These are phyloP conservation scores for Ceyx erithaca DNA, from an alignment of 2,797 vertebrate species.

Conservation along the genomic window DNA sequence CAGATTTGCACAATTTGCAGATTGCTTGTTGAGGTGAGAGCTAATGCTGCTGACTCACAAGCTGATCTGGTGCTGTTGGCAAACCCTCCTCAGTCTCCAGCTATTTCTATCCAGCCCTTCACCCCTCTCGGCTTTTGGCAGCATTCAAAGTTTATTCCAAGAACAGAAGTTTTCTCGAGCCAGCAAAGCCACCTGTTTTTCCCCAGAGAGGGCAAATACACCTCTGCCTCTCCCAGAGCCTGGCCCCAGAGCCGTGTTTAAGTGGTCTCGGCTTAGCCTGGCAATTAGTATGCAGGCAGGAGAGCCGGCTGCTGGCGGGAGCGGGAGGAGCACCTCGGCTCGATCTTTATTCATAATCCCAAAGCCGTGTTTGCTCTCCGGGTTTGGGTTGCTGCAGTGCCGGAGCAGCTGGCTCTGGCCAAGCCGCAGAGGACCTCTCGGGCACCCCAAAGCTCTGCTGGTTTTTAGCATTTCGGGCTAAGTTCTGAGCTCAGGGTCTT, in stretches of 20 bases:
- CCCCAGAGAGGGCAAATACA: fast-evolving
- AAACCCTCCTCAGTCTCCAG: conserved; percentile 16
- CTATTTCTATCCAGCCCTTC: conserved; percentile 37
- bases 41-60: conserved; percentile 68
- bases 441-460: neutral
- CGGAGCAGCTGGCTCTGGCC: neutral
- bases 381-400: neutral
- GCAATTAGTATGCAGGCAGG: conserved; percentile 18
- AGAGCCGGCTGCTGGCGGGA: neutral
- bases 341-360: neutral
- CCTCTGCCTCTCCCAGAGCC: neutral
- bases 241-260: neutral
- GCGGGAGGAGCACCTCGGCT: neutral
- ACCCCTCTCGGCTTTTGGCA: conserved; percentile 3
- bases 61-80: conserved; percentile 47
- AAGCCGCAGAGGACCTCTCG: neutral
- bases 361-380: neutral
- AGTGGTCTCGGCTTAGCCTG: neutral
- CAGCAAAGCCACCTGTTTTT: neutral
- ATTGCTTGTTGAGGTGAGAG: conserved; percentile 62
- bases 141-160: conserved; percentile 28
- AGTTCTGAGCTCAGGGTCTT: neutral
- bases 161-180: conserved; percentile 8
- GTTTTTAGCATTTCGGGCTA: neutral
- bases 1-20: conserved; percentile 67